phyloP scores from a whole-genome alignment of 2,888 invertebrate genomes.

The Chrysolina americana region DNA sequence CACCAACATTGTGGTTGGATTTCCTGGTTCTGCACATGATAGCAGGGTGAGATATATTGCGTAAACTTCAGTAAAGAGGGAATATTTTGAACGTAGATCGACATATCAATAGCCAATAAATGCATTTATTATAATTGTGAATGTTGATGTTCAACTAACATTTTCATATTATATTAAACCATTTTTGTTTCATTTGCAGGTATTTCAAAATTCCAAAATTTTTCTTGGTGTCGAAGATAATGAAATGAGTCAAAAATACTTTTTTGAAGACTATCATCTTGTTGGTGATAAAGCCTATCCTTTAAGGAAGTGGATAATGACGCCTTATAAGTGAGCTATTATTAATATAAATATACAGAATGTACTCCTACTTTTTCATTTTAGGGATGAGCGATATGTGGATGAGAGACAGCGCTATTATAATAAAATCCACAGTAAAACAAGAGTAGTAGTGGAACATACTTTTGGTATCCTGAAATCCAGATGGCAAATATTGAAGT shows the following conservation, averaged over 20 bases:
- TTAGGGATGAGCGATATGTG: slow-evolving; percentile 7
- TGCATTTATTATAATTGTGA: not conserved
- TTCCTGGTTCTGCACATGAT: slow-evolving; percentile 27
- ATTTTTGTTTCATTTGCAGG: slow-evolving; percentile 1
- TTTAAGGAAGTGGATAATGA: slow-evolving; percentile 14
- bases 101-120: not conserved
- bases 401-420: slow-evolving; percentile 1
- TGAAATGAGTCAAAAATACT: slow-evolving; percentile 20
- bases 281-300: slow-evolving; percentile 25
- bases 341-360: not conserved
- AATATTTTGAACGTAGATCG: not conserved
- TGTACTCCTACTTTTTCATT: not conserved
- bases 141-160: not conserved
- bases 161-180: too few species aligned
- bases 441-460: slow-evolving; percentile 26
- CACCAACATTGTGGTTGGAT: slow-evolving; percentile 2
- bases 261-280: slow-evolving; percentile 26
- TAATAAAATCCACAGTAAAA: slow-evolving; percentile 24
- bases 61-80: not conserved
- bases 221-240: slow-evolving; percentile 7
- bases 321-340: not conserved
- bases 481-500: slow-evolving; percentile 26
- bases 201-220: not conserved
- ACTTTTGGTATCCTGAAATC: slow-evolving; percentile 25
- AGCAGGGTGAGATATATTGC: slow-evolving; percentile 12